Base-by-base conservation (phyloP, 2,113 vertebrate species). In the Xenotilapia leptura region DNA sequence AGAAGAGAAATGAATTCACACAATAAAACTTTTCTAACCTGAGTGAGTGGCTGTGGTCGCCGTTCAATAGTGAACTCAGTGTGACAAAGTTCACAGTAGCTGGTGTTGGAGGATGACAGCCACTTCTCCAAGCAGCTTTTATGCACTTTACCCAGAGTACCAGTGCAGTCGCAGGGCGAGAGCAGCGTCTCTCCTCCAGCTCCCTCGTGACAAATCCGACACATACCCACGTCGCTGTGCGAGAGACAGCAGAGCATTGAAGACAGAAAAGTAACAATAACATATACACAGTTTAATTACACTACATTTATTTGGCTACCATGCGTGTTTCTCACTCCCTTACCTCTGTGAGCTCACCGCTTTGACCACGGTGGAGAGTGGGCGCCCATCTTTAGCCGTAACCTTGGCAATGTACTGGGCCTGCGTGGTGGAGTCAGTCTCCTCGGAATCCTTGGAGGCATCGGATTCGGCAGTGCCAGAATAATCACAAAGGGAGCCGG, bases 71-170 rank as follows among this genome's bases (percentile, higher is more conserved):
- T 98, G 90, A 99, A 99, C 94, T 99, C 98, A 6, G 98, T 99
- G 96, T 99, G 98, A 94, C 98, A 99, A 86, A 99, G 97, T 95
- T 99, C 98, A 84, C 98, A 99, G 96, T 98, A 99, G 96, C 97
- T 99, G 93, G 98, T 99, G 96, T 99, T 99, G 87, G 98, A 99
- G 31, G 98, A 99, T 19, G 98, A 99, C 36, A 99, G 97, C 98
- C 98, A 99, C 93, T 97, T 98, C 94, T 99, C 98, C 96, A 99
- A 96, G 92, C 98, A 99, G 96, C 97, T 99, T 95, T 98, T 98
- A 97, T 99, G 98, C 94, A 99, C 98, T n/a, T 98, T 97, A 3
- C 98, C 98, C 94, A 99, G 93, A 0, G 98, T 99, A 62, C 98
- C 98, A 0, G 97, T 98, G 96, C 98, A 99, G 94, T 98, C 98